Evolutionary conservation across 2,113 vertebrate species (phyloP).

Genomic region (Apteryx owenii): DNA sequence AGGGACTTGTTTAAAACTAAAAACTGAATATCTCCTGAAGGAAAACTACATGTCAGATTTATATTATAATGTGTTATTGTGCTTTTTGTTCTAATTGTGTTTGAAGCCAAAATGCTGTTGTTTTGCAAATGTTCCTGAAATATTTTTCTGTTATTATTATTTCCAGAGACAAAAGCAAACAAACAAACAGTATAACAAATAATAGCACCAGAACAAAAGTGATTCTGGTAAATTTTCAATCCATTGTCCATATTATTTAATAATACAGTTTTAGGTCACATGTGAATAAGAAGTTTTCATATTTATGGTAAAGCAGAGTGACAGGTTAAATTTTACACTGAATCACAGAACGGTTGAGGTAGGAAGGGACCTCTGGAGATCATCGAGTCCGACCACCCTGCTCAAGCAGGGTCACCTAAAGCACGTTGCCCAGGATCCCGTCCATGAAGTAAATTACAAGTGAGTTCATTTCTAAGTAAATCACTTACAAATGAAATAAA

Average conservation of each 20-base stretch:
- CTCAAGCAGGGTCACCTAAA: neutral
- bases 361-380: neutral
- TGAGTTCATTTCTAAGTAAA: neutral
- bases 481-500: neutral
- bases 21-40: constrained; percentile 76
- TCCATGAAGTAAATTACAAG: neutral
- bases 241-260: neutral
- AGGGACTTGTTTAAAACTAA: constrained; percentile 77
- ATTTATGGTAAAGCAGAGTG: neutral
- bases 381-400: neutral
- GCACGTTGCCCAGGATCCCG: neutral
- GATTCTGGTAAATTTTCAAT: neutral
- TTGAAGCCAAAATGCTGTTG: constrained; percentile 59
- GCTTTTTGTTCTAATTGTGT: constrained; percentile 70
- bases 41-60: constrained; percentile 76
- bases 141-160: constrained; percentile 33
- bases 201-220: neutral
- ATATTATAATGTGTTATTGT: constrained; percentile 68
- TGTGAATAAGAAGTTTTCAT: neutral
- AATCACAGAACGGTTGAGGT: neutral
- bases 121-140: constrained; percentile 32
- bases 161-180: constrained; percentile 24
- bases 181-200: neutral
- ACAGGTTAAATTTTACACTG: neutral
- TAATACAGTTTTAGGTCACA: neutral